A percentile compares a stretch with the other conserved stretches of the same genome.
Evolutionary conservation across 2,888 invertebrate species (phyloP).

Genomic region (Elegia similella): DNA sequence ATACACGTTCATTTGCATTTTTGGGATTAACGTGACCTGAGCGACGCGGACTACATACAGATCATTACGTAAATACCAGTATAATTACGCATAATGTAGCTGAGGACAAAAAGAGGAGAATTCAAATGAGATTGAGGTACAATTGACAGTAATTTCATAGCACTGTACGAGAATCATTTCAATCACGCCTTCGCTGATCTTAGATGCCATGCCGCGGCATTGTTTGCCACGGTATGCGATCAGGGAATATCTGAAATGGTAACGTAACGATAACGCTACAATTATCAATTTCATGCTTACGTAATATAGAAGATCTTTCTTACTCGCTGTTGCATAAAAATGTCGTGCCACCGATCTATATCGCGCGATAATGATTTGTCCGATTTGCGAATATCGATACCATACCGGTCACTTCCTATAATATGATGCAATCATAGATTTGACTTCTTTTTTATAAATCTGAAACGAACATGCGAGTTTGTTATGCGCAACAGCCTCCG

Average conservation of each 20-base stretch:
- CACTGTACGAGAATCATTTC: neutral
- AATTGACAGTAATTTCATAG: neutral
- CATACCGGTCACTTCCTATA: constrained; percentile 36
- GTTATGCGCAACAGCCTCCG: too few relatives aligned
- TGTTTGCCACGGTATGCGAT: neutral
- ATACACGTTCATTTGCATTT: constrained; percentile 3
- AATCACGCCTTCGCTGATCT: neutral
- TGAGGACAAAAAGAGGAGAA: neutral
- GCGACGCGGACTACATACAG: neutral
- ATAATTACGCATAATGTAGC: neutral
- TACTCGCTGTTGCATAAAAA: constrained; percentile 49
- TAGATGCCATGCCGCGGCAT: neutral
- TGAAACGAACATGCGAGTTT: too few relatives aligned
- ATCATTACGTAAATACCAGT: neutral
- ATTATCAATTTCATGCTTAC: constrained; percentile 26
- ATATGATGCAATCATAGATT: constrained; percentile 6
- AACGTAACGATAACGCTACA: constrained; percentile 11
- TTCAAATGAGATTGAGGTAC: neutral
- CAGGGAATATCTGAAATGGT: constrained; percentile 9
- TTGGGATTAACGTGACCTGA: neutral
- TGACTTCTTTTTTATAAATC: neutral
- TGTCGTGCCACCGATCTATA: constrained; percentile 42
- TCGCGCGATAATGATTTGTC: constrained; percentile 30
- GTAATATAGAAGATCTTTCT: constrained; percentile 23
- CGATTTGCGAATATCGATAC: constrained; percentile 15